These are phyloP conservation scores for Acanthisitta chloris DNA, from an alignment of 2,113 vertebrate genomes.

Conservation along the genomic window DNA sequence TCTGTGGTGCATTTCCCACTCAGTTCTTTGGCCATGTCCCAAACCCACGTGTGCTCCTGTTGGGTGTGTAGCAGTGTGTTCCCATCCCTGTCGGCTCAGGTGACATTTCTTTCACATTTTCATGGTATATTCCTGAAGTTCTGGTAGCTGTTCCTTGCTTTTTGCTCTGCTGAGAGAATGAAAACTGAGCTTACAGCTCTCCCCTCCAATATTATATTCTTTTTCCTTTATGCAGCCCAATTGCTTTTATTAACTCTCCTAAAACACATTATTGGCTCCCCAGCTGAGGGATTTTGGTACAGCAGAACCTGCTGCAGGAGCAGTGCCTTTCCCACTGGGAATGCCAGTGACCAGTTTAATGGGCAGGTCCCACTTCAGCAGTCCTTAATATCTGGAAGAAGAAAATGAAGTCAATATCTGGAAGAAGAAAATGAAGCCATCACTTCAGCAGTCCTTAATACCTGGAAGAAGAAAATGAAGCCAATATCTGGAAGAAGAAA, in stretches of 20 bases:
- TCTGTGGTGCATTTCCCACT: neutral
- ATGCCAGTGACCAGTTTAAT: neutral
- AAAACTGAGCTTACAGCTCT: neutral
- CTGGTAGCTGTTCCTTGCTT: neutral
- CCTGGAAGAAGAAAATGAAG: neutral
- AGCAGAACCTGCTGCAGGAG: neutral
- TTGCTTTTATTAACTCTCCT: conserved; percentile 22
- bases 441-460: too few species aligned
- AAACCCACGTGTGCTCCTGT: neutral
- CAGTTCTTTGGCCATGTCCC: neutral
- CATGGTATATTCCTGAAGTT: neutral
- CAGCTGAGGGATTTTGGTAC: neutral
- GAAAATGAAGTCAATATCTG: neutral
- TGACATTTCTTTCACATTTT: rapidly evolving
- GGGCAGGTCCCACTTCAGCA: neutral
- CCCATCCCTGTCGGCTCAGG: neutral
- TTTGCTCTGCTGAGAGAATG: neutral
- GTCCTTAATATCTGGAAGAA: neutral
- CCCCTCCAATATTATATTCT: neutral
- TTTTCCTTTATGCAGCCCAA: neutral
- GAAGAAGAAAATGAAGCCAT: neutral
- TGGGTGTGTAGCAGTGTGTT: neutral
- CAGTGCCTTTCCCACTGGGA: neutral
- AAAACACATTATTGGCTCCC: neutral
- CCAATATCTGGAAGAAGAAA: neutral